Base-by-base conservation (phyloP, 2,113 vertebrate genomes). In the Pseudolaguvia tuberculata region DNA sequence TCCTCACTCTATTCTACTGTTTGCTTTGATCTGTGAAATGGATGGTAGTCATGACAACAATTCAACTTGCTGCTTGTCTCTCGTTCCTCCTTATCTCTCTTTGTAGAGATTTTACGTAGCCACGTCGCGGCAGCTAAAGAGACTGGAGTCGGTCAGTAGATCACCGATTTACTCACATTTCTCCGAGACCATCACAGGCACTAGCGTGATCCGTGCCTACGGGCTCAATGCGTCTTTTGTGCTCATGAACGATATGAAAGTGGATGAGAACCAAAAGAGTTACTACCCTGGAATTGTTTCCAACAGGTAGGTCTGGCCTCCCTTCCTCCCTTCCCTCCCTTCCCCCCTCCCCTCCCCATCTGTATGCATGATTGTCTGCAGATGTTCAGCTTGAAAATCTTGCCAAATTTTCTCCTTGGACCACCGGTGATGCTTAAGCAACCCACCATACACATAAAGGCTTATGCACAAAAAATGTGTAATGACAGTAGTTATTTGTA, bases 111-210 rank as follows among this genome's bases (percentile, higher is more conserved):
- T 99, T 91, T 99, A 99, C 0, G 93, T 96, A 13, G 94, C 96
- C 2, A 95, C 96, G 0, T 97, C 96, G 0, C 91, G 95, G 21
- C 97, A 99, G 83, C 91, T 99, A 76, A 99, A 98, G 88, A 90
- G 96, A 0, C 90, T 99, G 89, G 97, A 99, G 83, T 99, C 97
- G 0, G 75, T 97, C 83, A 99, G 93, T 88, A 91, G 97, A 61
- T 99, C 97, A 3, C 96, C 97, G 48, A 92, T 99, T 79, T 99
- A 96, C 87, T 99, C 97, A 12, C 94, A 99, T 86, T 99, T 99
- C 88, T 97, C 94, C 1, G 97, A 99, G 87, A 96, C 94, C 0
- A 75, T 99, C 74, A 93, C 94, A 0, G 97, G 97, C 65, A 82
- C 89, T 61, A 95, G 93, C 14, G 88, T 99, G 80, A 96, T 99